A percentile compares a stretch with the other conserved stretches of the same genome.
Evolutionary conservation across 2,113 vertebrate species (phyloP).

Genomic region (Lota lota): DNA sequence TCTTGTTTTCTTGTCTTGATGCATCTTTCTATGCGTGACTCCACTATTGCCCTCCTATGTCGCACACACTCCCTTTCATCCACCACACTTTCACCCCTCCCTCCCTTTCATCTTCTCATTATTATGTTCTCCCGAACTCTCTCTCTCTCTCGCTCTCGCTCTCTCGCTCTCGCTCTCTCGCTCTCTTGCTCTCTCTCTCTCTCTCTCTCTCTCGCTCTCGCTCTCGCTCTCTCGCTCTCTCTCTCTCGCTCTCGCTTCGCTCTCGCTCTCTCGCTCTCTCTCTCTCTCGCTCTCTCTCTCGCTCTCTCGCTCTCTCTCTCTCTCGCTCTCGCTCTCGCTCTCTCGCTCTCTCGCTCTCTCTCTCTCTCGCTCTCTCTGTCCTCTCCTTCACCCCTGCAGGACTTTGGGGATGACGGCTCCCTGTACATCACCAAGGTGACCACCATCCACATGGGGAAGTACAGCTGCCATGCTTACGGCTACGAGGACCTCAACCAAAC

Average conservation of each 20-base stretch:
- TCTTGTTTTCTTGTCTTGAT: constrained; percentile 4
- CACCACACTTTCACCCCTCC: background rate
- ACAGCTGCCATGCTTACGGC: constrained; percentile 93
- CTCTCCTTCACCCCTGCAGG: constrained; percentile 71
- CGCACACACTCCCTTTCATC: too few relatives aligned
- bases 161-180: background rate
- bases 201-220: background rate
- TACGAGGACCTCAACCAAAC: constrained; percentile 92
- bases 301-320: constrained; percentile 10
- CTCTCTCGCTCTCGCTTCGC: background rate
- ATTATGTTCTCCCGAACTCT: background rate
- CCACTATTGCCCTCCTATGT: too few relatives aligned
- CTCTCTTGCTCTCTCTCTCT: background rate
- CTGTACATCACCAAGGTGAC: constrained; percentile 98
- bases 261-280: background rate
- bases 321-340: background rate
- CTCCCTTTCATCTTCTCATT: background rate
- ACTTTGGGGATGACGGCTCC: constrained; percentile 94
- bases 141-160: background rate
- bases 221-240: background rate
- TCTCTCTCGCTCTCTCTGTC: background rate
- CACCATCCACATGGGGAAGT: constrained; percentile 96
- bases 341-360: constrained; percentile 4
- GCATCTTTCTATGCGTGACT: too few relatives aligned
- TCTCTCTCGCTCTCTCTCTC: constrained; percentile 9